A percentile compares a stretch with the other conserved stretches of the same genome.
Conservation (phyloP, 2,113 vertebrate species). For the Chamaea fasciata region DNA sequence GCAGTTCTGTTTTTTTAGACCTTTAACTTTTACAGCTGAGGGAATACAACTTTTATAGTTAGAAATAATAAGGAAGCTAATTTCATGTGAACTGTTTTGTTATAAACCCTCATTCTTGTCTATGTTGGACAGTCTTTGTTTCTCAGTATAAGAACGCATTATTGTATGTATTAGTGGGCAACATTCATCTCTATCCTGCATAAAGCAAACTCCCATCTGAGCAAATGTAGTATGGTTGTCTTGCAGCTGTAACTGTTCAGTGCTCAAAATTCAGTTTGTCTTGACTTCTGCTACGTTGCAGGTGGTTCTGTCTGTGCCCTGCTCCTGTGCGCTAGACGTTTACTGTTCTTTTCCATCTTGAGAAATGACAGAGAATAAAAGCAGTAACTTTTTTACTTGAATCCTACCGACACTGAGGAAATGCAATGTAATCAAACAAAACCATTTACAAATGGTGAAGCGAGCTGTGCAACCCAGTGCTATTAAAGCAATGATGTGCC, state of each 20-base stretch:
- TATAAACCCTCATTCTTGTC: not conserved
- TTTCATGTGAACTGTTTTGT: not conserved
- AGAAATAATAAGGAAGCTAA: not conserved
- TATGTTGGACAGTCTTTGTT: not conserved
- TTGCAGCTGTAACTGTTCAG: constrained; percentile 18
- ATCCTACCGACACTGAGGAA: constrained; percentile 41
- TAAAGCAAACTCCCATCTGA: not conserved
- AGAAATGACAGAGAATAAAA: constrained; percentile 51
- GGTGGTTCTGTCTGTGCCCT: not conserved
- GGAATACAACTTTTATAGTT: constrained; percentile 36
- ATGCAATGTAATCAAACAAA: constrained; percentile 50
- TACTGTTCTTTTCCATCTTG: constrained; percentile 1
- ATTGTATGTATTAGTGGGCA: not conserved
- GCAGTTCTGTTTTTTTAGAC: not conserved
- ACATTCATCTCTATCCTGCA: not conserved
- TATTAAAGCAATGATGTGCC: constrained; percentile 56
- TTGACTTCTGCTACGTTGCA: not conserved
- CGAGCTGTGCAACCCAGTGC: constrained; percentile 50
- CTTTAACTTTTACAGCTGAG: constrained; percentile 18
- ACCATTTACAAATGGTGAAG: constrained; percentile 42
- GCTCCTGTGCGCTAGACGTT: not conserved
- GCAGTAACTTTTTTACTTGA: constrained; percentile 65
- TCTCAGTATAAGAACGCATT: not conserved
- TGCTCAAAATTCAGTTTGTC: not conserved
- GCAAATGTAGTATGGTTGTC: not conserved